phyloP scores from a whole-genome alignment of 2,888 invertebrate species.

The Microplitis manilae region DNA sequence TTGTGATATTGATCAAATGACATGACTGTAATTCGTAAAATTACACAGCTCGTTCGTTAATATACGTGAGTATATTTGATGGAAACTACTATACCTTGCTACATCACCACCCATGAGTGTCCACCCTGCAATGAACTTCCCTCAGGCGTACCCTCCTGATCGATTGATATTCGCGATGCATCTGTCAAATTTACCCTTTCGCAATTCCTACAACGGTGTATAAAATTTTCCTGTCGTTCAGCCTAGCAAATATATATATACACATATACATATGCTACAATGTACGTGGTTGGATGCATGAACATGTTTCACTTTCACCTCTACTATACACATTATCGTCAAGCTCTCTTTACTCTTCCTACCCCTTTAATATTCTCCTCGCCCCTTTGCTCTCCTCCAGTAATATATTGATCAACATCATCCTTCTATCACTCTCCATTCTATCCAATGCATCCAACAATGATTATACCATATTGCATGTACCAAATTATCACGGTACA shows the following conservation, averaged over 20 bases:
- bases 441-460: slow-evolving; percentile 47
- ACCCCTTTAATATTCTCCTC: slow-evolving; percentile 55
- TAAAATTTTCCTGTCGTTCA: slow-evolving; percentile 28
- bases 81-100: slow-evolving; percentile 10
- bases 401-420: neutral
- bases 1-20: slow-evolving; percentile 20
- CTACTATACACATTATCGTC: slow-evolving; percentile 55
- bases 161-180: slow-evolving; percentile 44
- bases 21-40: slow-evolving; percentile 37
- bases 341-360: neutral
- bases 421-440: slow-evolving; percentile 22
- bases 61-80: slow-evolving; percentile 36
- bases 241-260: neutral
- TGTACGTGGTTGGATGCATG: slow-evolving; percentile 11
- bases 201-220: slow-evolving; percentile 49
- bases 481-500: slow-evolving; percentile 60
- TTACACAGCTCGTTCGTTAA: slow-evolving; percentile 33
- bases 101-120: slow-evolving; percentile 1
- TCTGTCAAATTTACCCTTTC: slow-evolving; percentile 55
- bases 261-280: neutral
- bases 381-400: slow-evolving; percentile 41
- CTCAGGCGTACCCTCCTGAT: slow-evolving; percentile 26
- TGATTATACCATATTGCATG: slow-evolving; percentile 55
- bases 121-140: slow-evolving; percentile 16
- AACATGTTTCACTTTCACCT: slow-evolving; percentile 49